phyloP scores from a whole-genome alignment of 2,113 vertebrate species.

The Pavo muticus region DNA sequence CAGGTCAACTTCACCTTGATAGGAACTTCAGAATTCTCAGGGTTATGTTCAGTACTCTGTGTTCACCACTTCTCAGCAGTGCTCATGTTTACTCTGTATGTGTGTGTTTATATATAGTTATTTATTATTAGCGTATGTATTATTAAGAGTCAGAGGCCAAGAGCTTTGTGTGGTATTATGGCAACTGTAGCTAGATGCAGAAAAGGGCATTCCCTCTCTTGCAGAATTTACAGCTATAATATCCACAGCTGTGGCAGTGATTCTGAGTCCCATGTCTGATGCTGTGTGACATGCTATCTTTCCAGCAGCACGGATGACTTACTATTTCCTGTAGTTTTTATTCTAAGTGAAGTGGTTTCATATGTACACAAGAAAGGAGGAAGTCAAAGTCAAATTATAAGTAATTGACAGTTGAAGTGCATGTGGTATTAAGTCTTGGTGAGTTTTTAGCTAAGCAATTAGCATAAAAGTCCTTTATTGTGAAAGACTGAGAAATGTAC shows the following conservation, averaged over 20 bases:
- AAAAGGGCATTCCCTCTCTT: background rate
- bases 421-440: background rate
- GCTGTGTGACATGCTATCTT: accelerated
- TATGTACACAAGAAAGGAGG: background rate
- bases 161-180: background rate
- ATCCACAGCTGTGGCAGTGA: background rate
- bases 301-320: background rate
- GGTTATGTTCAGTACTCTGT: background rate
- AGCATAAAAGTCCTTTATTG: background rate
- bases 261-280: accelerated
- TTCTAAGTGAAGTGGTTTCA: background rate
- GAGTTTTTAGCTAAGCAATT: background rate
- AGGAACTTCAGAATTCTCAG: background rate
- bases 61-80: background rate
- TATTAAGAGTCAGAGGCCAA: background rate
- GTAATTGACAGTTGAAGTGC: background rate
- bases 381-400: background rate
- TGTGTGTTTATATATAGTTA: background rate
- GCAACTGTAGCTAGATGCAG: background rate
- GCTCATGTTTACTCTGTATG: background rate
- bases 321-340: background rate
- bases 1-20: background rate
- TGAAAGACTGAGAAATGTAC: background rate
- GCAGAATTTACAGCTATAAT: background rate
- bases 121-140: background rate